Conservation (phyloP, 2,797 vertebrate species). For the Enteromius radiatus region DNA sequence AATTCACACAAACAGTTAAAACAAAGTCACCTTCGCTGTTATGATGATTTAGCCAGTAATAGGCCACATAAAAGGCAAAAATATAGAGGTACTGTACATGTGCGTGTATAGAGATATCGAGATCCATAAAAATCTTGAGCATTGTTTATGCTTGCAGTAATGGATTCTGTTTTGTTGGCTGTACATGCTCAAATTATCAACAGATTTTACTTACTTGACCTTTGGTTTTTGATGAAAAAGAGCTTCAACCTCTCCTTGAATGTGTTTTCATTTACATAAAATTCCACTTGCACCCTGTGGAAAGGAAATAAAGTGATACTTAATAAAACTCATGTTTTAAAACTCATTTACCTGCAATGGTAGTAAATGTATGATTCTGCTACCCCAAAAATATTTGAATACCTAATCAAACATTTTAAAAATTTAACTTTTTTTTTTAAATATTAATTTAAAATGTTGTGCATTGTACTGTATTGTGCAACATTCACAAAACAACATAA, state of each 20-base stretch:
- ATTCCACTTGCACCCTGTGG: slow-evolving; percentile 84
- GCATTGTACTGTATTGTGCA: too few relatives aligned
- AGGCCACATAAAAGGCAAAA: neutral
- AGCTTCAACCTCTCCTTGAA: slow-evolving; percentile 88
- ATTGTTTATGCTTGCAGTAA: neutral
- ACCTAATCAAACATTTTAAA: too few relatives aligned
- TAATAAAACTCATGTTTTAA: neutral
- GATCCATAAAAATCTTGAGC: neutral
- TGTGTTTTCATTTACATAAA: slow-evolving; percentile 87
- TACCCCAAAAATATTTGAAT: too few relatives aligned
- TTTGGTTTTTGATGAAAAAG: slow-evolving; percentile 90
- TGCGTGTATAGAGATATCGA: neutral
- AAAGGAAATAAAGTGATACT: neutral
- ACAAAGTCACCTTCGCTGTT: neutral
- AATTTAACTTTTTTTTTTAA: too few relatives aligned
- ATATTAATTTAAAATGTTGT: too few relatives aligned
- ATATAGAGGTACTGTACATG: neutral
- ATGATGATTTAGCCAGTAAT: neutral
- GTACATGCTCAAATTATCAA: neutral
- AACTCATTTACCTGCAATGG: neutral
- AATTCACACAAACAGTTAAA: slow-evolving; percentile 2
- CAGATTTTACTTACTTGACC: slow-evolving; percentile 83
- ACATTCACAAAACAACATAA: too few relatives aligned
- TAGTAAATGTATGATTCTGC: neutral
- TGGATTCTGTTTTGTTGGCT: neutral